These are phyloP conservation scores for Drosophila colorata DNA, from an alignment of 2,888 invertebrate species.

Conservation along the genomic window DNA sequence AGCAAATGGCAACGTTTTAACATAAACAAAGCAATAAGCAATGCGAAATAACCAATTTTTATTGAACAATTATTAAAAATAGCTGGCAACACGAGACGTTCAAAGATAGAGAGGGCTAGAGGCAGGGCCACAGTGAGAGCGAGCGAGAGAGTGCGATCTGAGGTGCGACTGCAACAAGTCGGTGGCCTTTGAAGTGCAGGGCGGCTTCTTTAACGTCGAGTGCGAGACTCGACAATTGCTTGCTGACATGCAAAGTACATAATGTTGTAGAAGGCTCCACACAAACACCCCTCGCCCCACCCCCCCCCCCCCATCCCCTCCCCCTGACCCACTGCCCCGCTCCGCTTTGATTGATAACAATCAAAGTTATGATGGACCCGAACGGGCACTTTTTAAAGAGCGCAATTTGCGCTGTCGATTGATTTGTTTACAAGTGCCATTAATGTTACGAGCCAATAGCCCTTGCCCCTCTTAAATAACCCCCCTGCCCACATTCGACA, in stretches of 20 bases:
- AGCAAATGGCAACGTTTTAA: conserved; percentile 18
- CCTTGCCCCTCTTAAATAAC: neutral
- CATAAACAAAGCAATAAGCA: conserved; percentile 47
- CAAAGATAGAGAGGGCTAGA: neutral
- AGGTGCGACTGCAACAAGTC: conserved; percentile 47
- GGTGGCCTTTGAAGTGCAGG: conserved; percentile 56
- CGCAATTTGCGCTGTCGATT: conserved; percentile 72
- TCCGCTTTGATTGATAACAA: conserved; percentile 66
- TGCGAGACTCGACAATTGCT: conserved; percentile 68
- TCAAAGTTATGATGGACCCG: conserved; percentile 36
- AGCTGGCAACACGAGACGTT: conserved; percentile 1
- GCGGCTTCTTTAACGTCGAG: conserved; percentile 55
- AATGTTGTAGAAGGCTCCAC: conserved; percentile 54
- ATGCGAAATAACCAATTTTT: conserved; percentile 56
- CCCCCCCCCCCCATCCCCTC: too few species aligned
- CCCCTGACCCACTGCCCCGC: too few species aligned
- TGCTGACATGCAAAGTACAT: conserved; percentile 84
- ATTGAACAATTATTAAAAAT: conserved; percentile 58
- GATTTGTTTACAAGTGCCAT: conserved; percentile 78
- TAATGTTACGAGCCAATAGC: conserved; percentile 52
- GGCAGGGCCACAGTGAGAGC: neutral
- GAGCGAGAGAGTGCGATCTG: neutral
- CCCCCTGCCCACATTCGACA: neutral
- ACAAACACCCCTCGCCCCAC: neutral
- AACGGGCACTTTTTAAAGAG: conserved; percentile 41